phyloP scores from a whole-genome alignment of 2,113 vertebrate species.

The Serilophus lunatus region DNA sequence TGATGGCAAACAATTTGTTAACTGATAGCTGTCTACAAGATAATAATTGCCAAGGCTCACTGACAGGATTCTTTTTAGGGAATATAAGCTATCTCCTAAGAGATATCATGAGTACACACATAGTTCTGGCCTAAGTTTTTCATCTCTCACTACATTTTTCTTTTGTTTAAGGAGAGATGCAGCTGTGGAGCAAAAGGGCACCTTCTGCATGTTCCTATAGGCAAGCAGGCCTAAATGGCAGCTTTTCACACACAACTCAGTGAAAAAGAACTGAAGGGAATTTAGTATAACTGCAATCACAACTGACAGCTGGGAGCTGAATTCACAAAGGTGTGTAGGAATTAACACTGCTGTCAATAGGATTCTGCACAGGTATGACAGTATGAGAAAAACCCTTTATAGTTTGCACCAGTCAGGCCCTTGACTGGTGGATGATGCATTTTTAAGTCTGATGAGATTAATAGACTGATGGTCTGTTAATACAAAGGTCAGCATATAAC shows the following conservation, averaged over 20 bases:
- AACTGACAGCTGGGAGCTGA: not conserved
- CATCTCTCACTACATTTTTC: not conserved
- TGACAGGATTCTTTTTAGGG: not conserved
- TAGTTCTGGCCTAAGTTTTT: not conserved
- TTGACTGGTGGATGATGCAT: not conserved
- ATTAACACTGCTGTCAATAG: not conserved
- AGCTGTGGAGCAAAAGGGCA: not conserved
- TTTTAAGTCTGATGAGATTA: not conserved
- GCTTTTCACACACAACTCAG: not conserved
- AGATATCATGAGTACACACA: rapidly evolving
- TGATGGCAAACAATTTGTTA: not conserved
- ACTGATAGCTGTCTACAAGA: not conserved
- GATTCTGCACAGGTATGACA: not conserved
- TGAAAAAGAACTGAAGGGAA: not conserved
- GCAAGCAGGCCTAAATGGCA: not conserved
- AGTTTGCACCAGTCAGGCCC: not conserved
- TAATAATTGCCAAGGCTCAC: not conserved
- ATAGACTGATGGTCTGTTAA: not conserved
- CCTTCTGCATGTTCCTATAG: not conserved
- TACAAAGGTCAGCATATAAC: not conserved
- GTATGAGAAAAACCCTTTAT: not conserved
- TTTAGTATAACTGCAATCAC: not conserved
- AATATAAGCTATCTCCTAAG: not conserved
- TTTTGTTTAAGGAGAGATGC: not conserved
- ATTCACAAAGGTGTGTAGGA: not conserved